Conservation (phyloP, 2,113 vertebrate genomes). For the Promerops cafer region DNA sequence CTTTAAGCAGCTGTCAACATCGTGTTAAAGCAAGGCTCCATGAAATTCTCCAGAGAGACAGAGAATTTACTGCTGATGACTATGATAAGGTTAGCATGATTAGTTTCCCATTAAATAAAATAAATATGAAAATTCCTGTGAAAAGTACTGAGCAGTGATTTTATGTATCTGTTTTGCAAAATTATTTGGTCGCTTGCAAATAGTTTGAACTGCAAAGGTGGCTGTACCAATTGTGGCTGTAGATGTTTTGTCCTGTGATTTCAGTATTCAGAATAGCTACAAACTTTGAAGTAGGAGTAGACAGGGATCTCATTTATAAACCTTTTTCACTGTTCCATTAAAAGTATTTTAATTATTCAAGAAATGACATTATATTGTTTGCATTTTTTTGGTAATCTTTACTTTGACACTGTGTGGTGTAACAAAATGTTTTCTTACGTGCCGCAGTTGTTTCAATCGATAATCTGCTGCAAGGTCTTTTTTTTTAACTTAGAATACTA, state of each 20-base stretch:
- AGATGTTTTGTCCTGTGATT: background rate
- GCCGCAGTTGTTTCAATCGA: background rate
- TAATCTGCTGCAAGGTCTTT: background rate
- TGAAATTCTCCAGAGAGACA: slow-evolving; percentile 86
- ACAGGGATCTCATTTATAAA: background rate
- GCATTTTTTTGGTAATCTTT: background rate
- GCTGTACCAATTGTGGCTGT: background rate
- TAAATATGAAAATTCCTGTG: background rate
- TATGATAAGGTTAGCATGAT: slow-evolving; percentile 79
- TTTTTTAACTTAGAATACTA: background rate
- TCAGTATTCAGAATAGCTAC: background rate
- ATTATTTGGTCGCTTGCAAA: background rate
- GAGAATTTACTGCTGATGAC: slow-evolving; percentile 83
- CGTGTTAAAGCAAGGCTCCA: slow-evolving; percentile 86
- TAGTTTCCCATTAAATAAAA: background rate
- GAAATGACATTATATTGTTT: background rate
- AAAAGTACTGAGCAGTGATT: background rate
- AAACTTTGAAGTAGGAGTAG: background rate
- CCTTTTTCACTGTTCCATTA: background rate
- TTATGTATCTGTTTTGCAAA: background rate
- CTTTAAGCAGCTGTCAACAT: slow-evolving; percentile 86
- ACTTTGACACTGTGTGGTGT: background rate
- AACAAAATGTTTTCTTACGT: background rate
- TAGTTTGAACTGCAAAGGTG: background rate
- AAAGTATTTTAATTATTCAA: background rate